phyloP scores from a whole-genome alignment of 2,797 vertebrate species.

The Sebastes taczanowskii region DNA sequence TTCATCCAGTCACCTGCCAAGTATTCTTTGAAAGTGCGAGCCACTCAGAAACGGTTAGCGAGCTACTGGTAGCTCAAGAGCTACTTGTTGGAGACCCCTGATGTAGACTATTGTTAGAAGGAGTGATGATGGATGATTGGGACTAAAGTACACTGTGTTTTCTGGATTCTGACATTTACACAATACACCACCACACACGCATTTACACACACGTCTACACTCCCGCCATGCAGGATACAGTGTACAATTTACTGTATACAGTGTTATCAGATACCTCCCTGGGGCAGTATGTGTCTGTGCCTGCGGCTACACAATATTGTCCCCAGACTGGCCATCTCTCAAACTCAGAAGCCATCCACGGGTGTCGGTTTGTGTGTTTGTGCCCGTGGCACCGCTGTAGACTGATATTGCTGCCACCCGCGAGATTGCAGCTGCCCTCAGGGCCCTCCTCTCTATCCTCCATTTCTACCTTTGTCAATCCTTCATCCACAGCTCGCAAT shows the following conservation, averaged over 20 bases:
- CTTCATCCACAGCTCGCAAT: constrained; percentile 30
- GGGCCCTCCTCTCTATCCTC: constrained; percentile 30
- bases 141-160: background rate
- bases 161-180: background rate
- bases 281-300: constrained; percentile 46
- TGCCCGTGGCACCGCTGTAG: constrained; percentile 47
- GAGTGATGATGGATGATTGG: too few relatives aligned
- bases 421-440: constrained; percentile 47
- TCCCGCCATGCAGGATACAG: background rate
- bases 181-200: background rate
- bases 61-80: too few relatives aligned
- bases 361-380: constrained; percentile 37
- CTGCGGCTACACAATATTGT: constrained; percentile 49
- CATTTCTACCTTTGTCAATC: constrained; percentile 31
- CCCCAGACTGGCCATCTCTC: constrained; percentile 44
- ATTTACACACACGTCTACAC: background rate
- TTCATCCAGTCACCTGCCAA: too few relatives aligned
- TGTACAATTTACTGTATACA: constrained; percentile 15
- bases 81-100: too few relatives aligned
- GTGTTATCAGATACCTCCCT: constrained; percentile 54
- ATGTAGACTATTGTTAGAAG: too few relatives aligned
- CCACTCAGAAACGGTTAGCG: too few relatives aligned
- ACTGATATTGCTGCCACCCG: constrained; percentile 57
- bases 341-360: constrained; percentile 23
- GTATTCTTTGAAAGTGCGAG: too few relatives aligned